Evolutionary conservation across 30 jellyfish, hydroid and myxozoan species (phyloP).

Genomic region (Cassiopea xamachana): DNA sequence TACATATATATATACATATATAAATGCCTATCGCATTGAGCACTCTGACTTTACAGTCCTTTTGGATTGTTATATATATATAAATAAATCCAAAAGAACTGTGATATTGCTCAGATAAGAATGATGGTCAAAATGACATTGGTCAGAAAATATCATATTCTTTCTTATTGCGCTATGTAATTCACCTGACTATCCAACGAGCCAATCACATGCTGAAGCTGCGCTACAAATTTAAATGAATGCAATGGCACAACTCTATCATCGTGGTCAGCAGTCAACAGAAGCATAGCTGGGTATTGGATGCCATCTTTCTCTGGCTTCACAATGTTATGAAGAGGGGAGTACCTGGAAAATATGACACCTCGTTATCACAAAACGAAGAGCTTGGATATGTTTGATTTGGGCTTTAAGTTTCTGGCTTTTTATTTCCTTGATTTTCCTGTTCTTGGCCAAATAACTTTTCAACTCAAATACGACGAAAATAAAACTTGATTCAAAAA

Average conservation of each 20-base stretch:
- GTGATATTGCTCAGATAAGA: too few relatives aligned
- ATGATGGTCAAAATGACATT: too few relatives aligned
- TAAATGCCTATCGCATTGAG: too few relatives aligned
- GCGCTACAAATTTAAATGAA: slow-evolving; percentile 87
- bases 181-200: slow-evolving; percentile 76
- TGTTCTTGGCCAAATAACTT: too few relatives aligned
- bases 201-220: slow-evolving; percentile 79
- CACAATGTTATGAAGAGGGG: slow-evolving; percentile 89
- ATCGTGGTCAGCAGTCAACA: slow-evolving; percentile 98
- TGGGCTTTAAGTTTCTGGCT: too few relatives aligned
- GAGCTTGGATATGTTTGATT: not conserved
- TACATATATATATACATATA: too few relatives aligned
- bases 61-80: too few relatives aligned
- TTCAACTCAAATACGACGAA: too few relatives aligned
- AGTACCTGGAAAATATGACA: slow-evolving; percentile 49
- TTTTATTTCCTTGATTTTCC: too few relatives aligned
- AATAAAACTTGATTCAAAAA: too few relatives aligned
- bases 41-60: too few relatives aligned
- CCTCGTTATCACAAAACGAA: not conserved
- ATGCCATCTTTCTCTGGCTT: slow-evolving; percentile 26
- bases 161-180: not conserved
- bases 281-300: slow-evolving; percentile 88
- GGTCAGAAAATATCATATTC: not conserved
- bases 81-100: too few relatives aligned
- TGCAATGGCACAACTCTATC: slow-evolving; percentile 98